Base-by-base conservation (phyloP, 2,797 vertebrate genomes). In the Novumbra hubbsi region DNA sequence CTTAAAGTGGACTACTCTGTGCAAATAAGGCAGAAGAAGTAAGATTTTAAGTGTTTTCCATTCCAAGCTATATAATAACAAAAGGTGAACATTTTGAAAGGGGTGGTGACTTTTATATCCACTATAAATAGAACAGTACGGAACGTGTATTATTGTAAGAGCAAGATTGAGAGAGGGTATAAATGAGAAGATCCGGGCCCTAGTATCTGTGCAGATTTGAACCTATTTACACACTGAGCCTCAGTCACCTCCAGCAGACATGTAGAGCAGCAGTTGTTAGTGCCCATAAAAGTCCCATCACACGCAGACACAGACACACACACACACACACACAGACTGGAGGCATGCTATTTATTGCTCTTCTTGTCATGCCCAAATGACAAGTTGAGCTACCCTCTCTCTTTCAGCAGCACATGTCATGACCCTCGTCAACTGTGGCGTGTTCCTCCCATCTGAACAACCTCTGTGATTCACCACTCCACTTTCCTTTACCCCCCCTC, bases 311-410 rank as follows among this genome's bases (percentile, higher is more conserved):
- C 73, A 34, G 52, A 62, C 70, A 5, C n/a, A 21, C 9, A 19
- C 66, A 78, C 68, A 41, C 41, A 34, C 71, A 17, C 30, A 28
- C 4, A 28, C 52, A 86, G 90, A 85, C 91, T 94, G 92, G 84
- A 76, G 68, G 76, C 76, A 78, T 78, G 88, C 90, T 94, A 93
- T 94, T 93, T 93, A 81, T 84, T 89, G 90, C 85, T 86, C 82
- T 87, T 77, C 90, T 90, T 90, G 89, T 92, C 88, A 87, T 90
- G 72, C 85, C 86, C 78, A 90, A 92, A 91, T 87, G 87, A 90
- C 88, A 85, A 84, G 82, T 82, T 89, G 90, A 91, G 88, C 89
- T 83, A 75, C 83, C 73, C 78, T 90, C 83, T 77, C 78, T 90
- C 84, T 84, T 89, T 88, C 88, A 87, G 79, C 78, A 86, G 82